Conservation (phyloP, 2,113 vertebrate species). For the Solenodon paradoxus region DNA sequence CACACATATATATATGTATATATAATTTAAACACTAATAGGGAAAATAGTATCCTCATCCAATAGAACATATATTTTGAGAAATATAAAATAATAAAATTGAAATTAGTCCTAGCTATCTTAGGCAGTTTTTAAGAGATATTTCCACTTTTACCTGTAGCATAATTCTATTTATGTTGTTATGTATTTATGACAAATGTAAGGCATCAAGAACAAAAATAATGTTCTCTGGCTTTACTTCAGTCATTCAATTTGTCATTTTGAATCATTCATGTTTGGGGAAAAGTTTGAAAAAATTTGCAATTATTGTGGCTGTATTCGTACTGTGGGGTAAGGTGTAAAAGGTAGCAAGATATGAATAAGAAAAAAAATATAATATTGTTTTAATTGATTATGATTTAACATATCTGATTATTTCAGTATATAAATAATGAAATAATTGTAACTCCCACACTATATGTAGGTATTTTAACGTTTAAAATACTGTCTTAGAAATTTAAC, state of each 20-base stretch:
- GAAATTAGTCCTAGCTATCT: not conserved
- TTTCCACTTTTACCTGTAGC: not conserved
- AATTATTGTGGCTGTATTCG: not conserved
- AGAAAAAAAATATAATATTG: not conserved
- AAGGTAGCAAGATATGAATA: not conserved
- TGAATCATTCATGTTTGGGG: not conserved
- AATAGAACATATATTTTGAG: not conserved
- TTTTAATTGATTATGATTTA: not conserved
- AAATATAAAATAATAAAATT: not conserved
- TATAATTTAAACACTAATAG: not conserved
- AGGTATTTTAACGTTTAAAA: constrained; percentile 1
- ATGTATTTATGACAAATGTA: not conserved
- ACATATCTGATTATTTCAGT: not conserved
- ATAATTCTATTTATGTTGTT: not conserved
- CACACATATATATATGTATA: no score
- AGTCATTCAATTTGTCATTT: not conserved
- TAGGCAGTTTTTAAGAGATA: not conserved
- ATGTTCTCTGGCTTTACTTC: not conserved
- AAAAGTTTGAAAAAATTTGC: not conserved
- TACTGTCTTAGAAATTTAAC: not conserved
- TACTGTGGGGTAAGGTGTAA: not conserved
- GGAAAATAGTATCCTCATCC: not conserved
- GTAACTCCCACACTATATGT: not conserved
- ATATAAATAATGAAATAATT: not conserved
- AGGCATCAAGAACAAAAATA: not conserved